These are phyloP conservation scores for Enteromius anoplus DNA, from an alignment of 2,797 vertebrate species.

Conservation along the genomic window DNA sequence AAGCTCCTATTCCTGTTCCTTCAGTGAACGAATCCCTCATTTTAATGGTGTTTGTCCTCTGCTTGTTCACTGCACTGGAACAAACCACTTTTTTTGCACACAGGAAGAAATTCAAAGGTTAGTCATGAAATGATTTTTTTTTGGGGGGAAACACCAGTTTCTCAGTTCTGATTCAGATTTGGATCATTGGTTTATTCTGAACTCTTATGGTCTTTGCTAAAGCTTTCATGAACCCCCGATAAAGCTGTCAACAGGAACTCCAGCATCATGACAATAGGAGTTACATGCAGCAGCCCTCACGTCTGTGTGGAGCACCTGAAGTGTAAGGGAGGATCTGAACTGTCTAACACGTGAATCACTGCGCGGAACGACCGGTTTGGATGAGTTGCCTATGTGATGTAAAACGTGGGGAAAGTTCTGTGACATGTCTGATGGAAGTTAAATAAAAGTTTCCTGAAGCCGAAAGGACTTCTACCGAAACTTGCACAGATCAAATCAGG, in stretches of 20 bases:
- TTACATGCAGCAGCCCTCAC: neutral
- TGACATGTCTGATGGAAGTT: neutral
- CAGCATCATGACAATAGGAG: constrained; percentile 56
- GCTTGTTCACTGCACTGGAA: constrained; percentile 40
- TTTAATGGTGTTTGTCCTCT: constrained; percentile 61
- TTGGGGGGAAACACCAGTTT: neutral
- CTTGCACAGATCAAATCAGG: neutral
- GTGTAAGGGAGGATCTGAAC: neutral
- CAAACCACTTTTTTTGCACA: neutral
- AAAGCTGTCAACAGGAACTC: constrained; percentile 80
- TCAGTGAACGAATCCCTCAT: constrained; percentile 56
- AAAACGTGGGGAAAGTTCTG: constrained; percentile 65
- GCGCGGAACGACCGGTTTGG: constrained; percentile 17
- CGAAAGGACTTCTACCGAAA: neutral
- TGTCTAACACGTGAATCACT: constrained; percentile 23
- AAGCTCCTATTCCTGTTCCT: constrained; percentile 77
- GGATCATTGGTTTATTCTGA: constrained; percentile 22
- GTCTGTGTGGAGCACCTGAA: constrained; percentile 55
- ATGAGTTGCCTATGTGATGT: neutral
- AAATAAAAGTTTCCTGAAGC: constrained; percentile 4
- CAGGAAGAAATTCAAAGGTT: neutral
- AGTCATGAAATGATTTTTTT: neutral
- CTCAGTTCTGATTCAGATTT: constrained; percentile 7
- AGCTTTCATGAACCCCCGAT: constrained; percentile 52
- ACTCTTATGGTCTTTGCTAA: constrained; percentile 54